These are phyloP conservation scores for Sceloporus undulatus DNA, from an alignment of 2,113 vertebrate genomes.

Conservation along the genomic window DNA sequence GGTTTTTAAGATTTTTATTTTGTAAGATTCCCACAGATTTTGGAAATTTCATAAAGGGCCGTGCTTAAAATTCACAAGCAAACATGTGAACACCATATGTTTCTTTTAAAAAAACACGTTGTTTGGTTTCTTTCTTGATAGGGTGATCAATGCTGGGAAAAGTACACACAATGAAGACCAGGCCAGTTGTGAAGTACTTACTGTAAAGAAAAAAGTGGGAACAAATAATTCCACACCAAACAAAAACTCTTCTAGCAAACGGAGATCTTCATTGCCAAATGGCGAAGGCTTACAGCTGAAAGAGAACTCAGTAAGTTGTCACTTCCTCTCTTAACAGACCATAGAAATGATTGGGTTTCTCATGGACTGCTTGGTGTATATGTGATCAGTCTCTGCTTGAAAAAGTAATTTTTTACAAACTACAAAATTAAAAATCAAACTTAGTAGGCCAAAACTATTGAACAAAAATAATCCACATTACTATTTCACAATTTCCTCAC, in stretches of 20 bases:
- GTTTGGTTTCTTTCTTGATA: conserved; percentile 66
- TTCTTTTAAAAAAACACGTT: conserved; percentile 14
- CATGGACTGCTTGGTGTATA: background rate
- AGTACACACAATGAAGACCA: conserved; percentile 97
- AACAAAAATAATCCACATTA: too few relatives aligned
- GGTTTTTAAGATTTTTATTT: background rate
- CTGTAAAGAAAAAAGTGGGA: conserved; percentile 86
- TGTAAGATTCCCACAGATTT: background rate
- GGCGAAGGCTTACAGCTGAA: conserved; percentile 87
- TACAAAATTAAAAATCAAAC: too few relatives aligned
- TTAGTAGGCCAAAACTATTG: too few relatives aligned
- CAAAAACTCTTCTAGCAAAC: conserved; percentile 82
- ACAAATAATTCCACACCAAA: conserved; percentile 81
- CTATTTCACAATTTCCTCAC: too few relatives aligned
- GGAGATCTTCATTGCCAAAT: conserved; percentile 93
- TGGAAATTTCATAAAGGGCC: background rate
- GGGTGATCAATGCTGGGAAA: conserved; percentile 98
- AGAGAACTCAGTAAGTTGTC: conserved; percentile 85
- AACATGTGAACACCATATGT: background rate
- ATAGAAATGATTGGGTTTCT: background rate
- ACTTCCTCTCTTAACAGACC: background rate
- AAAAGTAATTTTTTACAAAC: too few relatives aligned
- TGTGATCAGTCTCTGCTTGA: too few relatives aligned
- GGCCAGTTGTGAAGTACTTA: conserved; percentile 94
- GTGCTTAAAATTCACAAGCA: background rate